These are phyloP conservation scores for Tapirus terrestris DNA, from an alignment of 2,113 vertebrate species.

Conservation along the genomic window DNA sequence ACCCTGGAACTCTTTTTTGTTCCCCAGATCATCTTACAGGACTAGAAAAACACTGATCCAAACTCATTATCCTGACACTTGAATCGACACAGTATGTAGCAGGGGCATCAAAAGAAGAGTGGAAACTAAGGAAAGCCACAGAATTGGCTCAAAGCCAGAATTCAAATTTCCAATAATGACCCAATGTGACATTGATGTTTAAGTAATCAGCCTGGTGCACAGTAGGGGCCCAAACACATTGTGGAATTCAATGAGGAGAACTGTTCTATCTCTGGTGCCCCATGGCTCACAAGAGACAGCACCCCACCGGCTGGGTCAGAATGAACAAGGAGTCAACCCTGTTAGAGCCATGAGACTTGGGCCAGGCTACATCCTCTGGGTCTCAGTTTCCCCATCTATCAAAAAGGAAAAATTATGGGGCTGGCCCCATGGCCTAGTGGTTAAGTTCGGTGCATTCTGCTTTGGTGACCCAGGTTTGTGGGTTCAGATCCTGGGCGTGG, in stretches of 20 bases:
- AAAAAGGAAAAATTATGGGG: background rate
- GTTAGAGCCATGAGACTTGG: background rate
- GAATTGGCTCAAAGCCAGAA: background rate
- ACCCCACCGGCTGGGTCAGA: rapidly evolving
- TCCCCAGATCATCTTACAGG: background rate
- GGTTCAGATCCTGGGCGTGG: too few relatives aligned
- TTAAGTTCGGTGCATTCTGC: too few relatives aligned
- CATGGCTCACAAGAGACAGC: background rate
- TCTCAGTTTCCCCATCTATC: background rate
- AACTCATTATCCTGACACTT: background rate
- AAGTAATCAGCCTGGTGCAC: background rate
- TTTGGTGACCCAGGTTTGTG: too few relatives aligned
- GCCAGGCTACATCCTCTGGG: background rate
- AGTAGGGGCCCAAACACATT: background rate
- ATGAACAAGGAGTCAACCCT: background rate
- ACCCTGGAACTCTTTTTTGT: background rate
- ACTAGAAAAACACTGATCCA: background rate
- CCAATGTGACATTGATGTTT: background rate
- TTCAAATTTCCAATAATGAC: background rate
- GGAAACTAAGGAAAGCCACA: background rate
- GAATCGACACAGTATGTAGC: background rate
- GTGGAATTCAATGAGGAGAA: background rate
- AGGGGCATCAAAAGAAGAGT: background rate
- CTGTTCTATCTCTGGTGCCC: background rate
- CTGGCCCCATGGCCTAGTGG: too few relatives aligned